Evolutionary conservation across 2,797 vertebrate genomes (phyloP).

Genomic region (Peromyscus eremicus): DNA sequence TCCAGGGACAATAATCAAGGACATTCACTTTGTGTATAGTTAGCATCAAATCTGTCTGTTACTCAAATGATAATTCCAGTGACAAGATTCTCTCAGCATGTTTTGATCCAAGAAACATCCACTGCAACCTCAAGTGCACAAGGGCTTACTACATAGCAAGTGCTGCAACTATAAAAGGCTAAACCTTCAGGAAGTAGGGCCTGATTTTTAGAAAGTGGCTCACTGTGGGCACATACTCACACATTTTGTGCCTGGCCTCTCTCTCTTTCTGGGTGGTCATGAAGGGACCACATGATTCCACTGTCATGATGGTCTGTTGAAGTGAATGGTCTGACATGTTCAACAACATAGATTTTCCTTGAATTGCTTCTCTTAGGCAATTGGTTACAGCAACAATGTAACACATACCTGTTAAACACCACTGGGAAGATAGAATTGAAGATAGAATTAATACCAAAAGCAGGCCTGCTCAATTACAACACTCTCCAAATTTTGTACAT

Average conservation of each 20-base stretch:
- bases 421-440: not conserved
- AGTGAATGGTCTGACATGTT: not conserved
- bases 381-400: not conserved
- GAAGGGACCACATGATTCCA: not conserved
- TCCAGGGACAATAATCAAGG: not conserved
- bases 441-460: not conserved
- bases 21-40: not conserved
- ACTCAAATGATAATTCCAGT: not conserved
- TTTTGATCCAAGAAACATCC: not conserved
- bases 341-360: not conserved
- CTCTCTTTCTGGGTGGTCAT: too few species aligned
- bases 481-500: not conserved
- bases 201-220: not conserved
- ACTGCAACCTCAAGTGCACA: not conserved
- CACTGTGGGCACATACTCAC: not conserved
- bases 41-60: not conserved
- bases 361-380: not conserved
- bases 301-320: not conserved
- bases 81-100: not conserved
- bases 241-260: too few species aligned
- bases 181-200: not conserved
- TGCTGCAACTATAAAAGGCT: not conserved
- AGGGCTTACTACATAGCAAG: not conserved
- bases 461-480: not conserved
- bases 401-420: not conserved